Evolutionary conservation across 2,888 invertebrate species (phyloP), one percentile per base, ranked within the genome.

Genomic region (Neocrepidodera transversa): DNA sequence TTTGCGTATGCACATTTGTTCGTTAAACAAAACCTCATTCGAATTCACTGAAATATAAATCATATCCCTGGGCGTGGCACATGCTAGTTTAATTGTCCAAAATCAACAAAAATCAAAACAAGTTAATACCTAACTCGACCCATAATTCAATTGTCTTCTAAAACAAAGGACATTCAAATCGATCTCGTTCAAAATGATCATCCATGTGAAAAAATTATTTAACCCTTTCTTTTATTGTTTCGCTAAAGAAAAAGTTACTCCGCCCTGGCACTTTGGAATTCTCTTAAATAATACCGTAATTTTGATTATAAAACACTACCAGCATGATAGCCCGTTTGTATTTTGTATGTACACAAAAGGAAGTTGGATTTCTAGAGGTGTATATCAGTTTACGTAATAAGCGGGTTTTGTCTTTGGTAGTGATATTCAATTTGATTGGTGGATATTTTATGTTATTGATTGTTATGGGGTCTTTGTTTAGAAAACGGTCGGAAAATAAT

Each of bases 261-360:
- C 66, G 62, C 67, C 67, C 66, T 52, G 58, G 64, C 62, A 60
- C 32, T 57, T 52, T 53, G 17, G 49, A 65, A 66, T 65, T 64
- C 62, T 62, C 53, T 53, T 48, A 56, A 64, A 66, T 58, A 64
- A 60, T 60, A 61, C 40, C 8, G 52, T 66, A 68, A 67, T 68
- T 67, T 62, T 64, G 63, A 65, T 63, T 64, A 63, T 59, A 53
- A 67, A 63, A 68, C 65, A 68, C 60, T 66, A 66, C 62, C 68
- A 65, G 66, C 68, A 57, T 66, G 68, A 43, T 63, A 56, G 38
- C 56, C 30, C 35, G 60, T 61, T 64, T 54, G 48, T n/a, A n/a
- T n/a, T n/a, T n/a, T n/a, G n/a, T n/a, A n/a, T n/a, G n/a, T n/a
- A n/a, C n/a, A n/a, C n/a, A n/a, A 62, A 60, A 45, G 50, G 42